Conservation (phyloP, 1,140 invertebrate genomes). For the Tetraneura akinire region DNA sequence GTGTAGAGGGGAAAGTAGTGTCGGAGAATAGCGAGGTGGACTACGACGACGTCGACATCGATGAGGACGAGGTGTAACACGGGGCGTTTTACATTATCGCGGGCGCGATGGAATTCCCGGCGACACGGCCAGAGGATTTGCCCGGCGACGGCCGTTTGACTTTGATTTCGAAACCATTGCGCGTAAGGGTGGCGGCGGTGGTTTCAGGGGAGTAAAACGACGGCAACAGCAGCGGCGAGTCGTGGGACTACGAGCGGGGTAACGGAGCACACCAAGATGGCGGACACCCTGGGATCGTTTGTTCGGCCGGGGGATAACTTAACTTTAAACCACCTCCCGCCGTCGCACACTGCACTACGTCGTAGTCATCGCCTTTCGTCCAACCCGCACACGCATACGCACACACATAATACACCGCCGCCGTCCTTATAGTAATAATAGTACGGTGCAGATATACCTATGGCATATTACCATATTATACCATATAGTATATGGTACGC, state of each 20-base stretch:
- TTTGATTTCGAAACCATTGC: constrained; percentile 48
- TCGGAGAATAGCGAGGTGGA: background rate
- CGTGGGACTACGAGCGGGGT: constrained; percentile 21
- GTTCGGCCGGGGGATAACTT: constrained; percentile 46
- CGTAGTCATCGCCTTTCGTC: background rate
- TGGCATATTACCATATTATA: too few species aligned
- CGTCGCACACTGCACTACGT: background rate
- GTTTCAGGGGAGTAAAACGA: background rate
- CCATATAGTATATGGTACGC: too few species aligned
- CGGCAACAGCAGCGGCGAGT: background rate
- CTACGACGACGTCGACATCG: background rate
- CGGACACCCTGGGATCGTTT: constrained; percentile 48
- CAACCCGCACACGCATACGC: background rate
- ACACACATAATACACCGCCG: too few species aligned
- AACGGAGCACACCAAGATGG: constrained; percentile 41
- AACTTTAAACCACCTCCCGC: constrained; percentile 35
- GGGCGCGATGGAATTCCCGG: constrained; percentile 28
- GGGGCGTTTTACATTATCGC: constrained; percentile 50
- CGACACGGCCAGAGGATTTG: constrained; percentile 38
- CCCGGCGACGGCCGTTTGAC: constrained; percentile 47
- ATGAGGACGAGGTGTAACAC: constrained; percentile 28
- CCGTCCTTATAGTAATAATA: too few species aligned
- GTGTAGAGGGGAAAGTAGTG: too few species aligned
- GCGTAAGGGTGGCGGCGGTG: background rate
- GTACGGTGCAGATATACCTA: too few species aligned